A percentile compares a stretch with the other conserved stretches of the same genome.
Conservation (phyloP, 2,888 invertebrate genomes). For the Autographa gamma region DNA sequence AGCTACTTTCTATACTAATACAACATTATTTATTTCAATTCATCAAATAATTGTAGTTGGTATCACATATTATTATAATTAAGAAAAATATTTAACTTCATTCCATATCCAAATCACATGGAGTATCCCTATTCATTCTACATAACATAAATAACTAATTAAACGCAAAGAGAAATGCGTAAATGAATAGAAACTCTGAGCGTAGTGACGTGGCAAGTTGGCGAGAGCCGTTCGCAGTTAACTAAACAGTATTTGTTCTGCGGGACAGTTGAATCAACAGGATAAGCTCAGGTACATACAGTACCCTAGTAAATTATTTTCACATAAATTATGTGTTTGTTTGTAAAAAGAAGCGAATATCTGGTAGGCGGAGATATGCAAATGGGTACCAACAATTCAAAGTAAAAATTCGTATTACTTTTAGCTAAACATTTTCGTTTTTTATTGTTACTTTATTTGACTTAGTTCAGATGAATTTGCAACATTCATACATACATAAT, state of each 20-base stretch:
- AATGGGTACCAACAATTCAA: neutral
- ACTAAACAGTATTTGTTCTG: slow-evolving; percentile 26
- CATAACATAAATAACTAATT: slow-evolving; percentile 23
- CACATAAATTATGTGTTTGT: neutral
- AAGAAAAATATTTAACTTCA: too few species aligned
- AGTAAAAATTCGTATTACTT: too few species aligned
- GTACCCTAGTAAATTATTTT: neutral
- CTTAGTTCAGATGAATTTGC: too few species aligned
- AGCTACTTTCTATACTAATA: neutral
- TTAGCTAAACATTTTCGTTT: too few species aligned
- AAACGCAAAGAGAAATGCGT: slow-evolving; percentile 31
- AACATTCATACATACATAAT: too few species aligned
- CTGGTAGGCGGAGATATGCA: slow-evolving; percentile 1
- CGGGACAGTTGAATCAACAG: slow-evolving; percentile 20
- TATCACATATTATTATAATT: too few species aligned
- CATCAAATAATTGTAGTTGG: too few species aligned
- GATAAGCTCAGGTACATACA: slow-evolving; percentile 5
- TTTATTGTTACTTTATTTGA: too few species aligned
- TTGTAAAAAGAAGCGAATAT: neutral
- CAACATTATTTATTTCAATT: neutral
- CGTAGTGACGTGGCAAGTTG: slow-evolving; percentile 17
- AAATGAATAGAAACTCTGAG: slow-evolving; percentile 27
- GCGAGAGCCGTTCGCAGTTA: slow-evolving; percentile 21
- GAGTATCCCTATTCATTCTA: slow-evolving; percentile 9
- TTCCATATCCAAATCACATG: too few species aligned